A percentile compares a stretch with the other conserved stretches of the same genome.
These are phyloP conservation scores for Esox niger DNA, from an alignment of 2,113 vertebrate genomes.

Conservation along the genomic window DNA sequence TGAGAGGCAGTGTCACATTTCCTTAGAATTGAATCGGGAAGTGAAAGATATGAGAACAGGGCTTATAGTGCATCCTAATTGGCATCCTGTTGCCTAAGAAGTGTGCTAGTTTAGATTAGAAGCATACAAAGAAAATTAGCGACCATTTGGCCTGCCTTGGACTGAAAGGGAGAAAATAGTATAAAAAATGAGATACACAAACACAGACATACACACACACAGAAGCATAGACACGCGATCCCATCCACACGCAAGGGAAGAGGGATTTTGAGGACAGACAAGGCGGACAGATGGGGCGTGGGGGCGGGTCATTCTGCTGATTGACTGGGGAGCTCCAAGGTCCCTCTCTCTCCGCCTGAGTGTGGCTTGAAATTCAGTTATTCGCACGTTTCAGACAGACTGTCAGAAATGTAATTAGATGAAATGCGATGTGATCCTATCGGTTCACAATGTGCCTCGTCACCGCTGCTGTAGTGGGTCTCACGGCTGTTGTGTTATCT, in stretches of 20 bases:
- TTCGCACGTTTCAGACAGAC: neutral
- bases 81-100: too few species aligned
- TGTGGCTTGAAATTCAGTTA: slow-evolving; percentile 4
- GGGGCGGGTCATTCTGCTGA: slow-evolving; percentile 9
- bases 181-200: too few species aligned
- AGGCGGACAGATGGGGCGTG: slow-evolving; percentile 26
- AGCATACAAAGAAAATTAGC: too few species aligned
- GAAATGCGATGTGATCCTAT: neutral
- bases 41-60: neutral
- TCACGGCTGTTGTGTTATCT: too few species aligned
- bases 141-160: too few species aligned
- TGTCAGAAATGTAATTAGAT: neutral
- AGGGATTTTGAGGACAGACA: slow-evolving; percentile 12
- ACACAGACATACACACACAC: too few species aligned
- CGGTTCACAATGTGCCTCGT: too few species aligned
- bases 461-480: neutral
- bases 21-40: slow-evolving; percentile 25
- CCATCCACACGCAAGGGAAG: neutral
- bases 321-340: slow-evolving; percentile 30
- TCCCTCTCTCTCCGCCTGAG: slow-evolving; percentile 23
- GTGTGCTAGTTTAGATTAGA: too few species aligned
- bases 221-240: neutral
- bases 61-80: too few species aligned
- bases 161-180: neutral
- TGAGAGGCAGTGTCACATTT: slow-evolving; percentile 15